A percentile compares a stretch with the other conserved stretches of the same genome.
Evolutionary conservation across 1,140 invertebrate species (phyloP).

Genomic region (Drosophila arizonae): DNA sequence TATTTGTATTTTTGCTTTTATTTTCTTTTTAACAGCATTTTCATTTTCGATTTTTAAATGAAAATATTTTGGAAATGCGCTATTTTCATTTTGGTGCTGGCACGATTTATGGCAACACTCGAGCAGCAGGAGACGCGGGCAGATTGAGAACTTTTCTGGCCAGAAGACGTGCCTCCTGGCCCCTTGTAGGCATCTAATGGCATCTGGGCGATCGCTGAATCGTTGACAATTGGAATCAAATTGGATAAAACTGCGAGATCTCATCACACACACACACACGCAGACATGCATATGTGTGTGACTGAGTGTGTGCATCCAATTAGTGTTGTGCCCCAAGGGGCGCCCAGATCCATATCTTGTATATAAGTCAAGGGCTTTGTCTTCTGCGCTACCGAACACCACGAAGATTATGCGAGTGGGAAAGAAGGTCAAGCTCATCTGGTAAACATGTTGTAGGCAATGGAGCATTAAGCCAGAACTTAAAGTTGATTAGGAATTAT

Average conservation of each 20-base stretch:
- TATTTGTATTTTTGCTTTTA: not conserved
- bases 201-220: conserved; percentile 24
- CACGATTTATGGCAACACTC: conserved; percentile 62
- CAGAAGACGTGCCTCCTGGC: conserved; percentile 40
- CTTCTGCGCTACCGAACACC: conserved; percentile 15
- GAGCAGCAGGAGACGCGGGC: no score
- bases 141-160: not conserved
- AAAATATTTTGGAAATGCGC: conserved; percentile 76
- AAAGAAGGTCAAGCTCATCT: conserved; percentile 47
- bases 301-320: conserved; percentile 9
- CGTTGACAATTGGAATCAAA: conserved; percentile 65
- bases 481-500: not conserved
- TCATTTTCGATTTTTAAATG: conserved; percentile 73
- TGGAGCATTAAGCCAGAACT: conserved; percentile 13
- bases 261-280: not conserved
- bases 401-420: conserved; percentile 11
- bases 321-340: not conserved
- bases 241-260: conserved; percentile 23
- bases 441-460: conserved; percentile 7
- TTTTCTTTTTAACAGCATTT: conserved; percentile 47
- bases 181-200: conserved; percentile 49
- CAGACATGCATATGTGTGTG: not conserved
- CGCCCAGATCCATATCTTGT: not conserved
- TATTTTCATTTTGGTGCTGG: conserved; percentile 66
- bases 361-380: conserved; percentile 39